Evolutionary conservation across 37 sponge, comb jelly and placozoan species (phyloP).

Genomic region (Geodia barretti): DNA sequence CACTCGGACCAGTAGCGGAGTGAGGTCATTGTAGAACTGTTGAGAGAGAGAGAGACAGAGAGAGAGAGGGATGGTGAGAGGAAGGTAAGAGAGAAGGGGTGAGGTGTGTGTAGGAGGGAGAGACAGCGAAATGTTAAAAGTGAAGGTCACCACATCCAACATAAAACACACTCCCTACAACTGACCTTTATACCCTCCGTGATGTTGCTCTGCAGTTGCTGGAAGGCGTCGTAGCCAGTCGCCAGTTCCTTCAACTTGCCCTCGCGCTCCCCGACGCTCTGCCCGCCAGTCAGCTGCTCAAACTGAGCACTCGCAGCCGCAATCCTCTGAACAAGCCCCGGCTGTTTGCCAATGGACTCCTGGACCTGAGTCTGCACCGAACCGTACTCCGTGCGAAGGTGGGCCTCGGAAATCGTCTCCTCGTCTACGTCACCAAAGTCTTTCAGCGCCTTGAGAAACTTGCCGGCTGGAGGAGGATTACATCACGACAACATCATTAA

Average conservation of each 20-base stretch:
- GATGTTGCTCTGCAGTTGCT: conserved; percentile 77
- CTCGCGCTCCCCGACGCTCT: conserved; percentile 57
- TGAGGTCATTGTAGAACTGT: conserved; percentile 92
- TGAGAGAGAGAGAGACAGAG: neutral
- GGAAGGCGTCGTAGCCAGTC: conserved; percentile 83
- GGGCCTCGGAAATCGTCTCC: conserved; percentile 75
- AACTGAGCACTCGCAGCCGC: conserved; percentile 45
- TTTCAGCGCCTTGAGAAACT: conserved; percentile 80
- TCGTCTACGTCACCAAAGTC: conserved; percentile 81
- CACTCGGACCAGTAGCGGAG: conserved; percentile 80
- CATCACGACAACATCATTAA: too few species aligned
- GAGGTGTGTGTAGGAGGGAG: neutral
- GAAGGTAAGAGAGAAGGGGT: neutral
- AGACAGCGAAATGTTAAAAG: neutral
- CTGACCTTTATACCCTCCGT: conserved; percentile 85
- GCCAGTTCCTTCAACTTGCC: conserved; percentile 78
- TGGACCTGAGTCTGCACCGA: conserved; percentile 68
- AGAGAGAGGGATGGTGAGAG: neutral
- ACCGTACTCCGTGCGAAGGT: conserved; percentile 68
- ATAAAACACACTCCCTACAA: too few species aligned
- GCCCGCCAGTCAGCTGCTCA: conserved; percentile 29
- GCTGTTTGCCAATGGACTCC: conserved; percentile 45
- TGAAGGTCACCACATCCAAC: too few species aligned
- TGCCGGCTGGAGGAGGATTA: conserved; percentile 61
- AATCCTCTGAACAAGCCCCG: conserved; percentile 36